Conservation (phyloP, 2,888 invertebrate species). For the Perdita meconis region DNA sequence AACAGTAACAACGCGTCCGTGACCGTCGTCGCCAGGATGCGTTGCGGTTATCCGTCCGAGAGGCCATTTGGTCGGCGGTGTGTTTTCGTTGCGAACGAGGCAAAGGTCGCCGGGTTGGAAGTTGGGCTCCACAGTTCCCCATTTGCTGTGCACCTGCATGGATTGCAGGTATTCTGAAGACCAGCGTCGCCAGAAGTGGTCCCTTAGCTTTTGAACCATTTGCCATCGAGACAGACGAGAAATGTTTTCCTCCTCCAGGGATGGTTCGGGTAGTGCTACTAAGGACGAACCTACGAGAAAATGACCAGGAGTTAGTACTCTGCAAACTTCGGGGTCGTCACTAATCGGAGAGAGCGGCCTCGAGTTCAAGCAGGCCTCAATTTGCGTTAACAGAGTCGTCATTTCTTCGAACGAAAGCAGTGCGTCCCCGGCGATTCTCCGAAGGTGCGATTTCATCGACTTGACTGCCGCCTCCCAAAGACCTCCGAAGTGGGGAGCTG, state of each 20-base stretch:
- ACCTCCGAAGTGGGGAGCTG: constrained; percentile 14
- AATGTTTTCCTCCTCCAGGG: not conserved
- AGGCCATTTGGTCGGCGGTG: not conserved
- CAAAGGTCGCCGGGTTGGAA: not conserved
- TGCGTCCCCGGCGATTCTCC: not conserved
- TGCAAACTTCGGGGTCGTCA: not conserved
- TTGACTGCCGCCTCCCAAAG: constrained; percentile 3
- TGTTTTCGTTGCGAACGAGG: not conserved
- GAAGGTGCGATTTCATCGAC: not conserved
- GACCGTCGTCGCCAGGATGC: not conserved
- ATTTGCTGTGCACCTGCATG: not conserved
- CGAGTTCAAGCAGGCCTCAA: not conserved
- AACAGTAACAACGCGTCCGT: not conserved
- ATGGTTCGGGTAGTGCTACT: not conserved
- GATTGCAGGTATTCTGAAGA: not conserved
- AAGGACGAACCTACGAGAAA: constrained; percentile 1
- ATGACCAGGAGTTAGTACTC: not conserved
- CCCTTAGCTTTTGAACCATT: too few relatives aligned
- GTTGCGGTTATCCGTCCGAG: not conserved
- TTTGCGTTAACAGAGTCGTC: too few relatives aligned
- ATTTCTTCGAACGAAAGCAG: not conserved
- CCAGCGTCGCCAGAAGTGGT: constrained; percentile 8
- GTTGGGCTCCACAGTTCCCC: not conserved
- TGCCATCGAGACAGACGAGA: too few relatives aligned
- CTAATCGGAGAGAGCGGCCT: not conserved